These are phyloP conservation scores for Diglossa brunneiventris DNA, from an alignment of 2,113 vertebrate genomes.

Conservation along the genomic window DNA sequence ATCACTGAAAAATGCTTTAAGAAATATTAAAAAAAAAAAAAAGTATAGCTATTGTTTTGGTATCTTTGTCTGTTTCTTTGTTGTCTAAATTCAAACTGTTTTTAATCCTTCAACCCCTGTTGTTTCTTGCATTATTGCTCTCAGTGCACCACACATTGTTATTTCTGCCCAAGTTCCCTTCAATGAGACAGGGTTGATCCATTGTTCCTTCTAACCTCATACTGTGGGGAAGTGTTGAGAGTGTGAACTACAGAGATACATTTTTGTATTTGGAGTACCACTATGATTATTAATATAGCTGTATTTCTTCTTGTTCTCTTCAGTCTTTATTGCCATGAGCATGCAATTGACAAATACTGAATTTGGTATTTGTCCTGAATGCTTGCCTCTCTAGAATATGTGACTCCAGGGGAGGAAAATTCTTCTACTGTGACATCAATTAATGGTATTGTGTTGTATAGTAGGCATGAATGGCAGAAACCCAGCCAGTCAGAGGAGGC, in stretches of 20 bases:
- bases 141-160: constrained; percentile 48
- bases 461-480: constrained; percentile 40
- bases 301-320: constrained; percentile 23
- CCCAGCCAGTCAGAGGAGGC: background rate
- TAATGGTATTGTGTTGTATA: constrained; percentile 44
- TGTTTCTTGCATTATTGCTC: constrained; percentile 52
- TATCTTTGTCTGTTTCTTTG: constrained; percentile 47
- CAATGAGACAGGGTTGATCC: constrained; percentile 34
- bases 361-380: constrained; percentile 38
- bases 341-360: background rate
- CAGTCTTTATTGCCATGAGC: background rate
- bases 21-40: constrained; percentile 18
- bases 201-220: constrained; percentile 30
- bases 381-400: background rate
- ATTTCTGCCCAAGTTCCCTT: constrained; percentile 67
- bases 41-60: constrained; percentile 32
- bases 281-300: constrained; percentile 34
- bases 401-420: constrained; percentile 38
- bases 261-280: background rate
- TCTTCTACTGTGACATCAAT: constrained; percentile 37
- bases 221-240: background rate
- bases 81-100: constrained; percentile 26
- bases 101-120: constrained; percentile 61
- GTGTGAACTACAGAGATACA: background rate
- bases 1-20: constrained; percentile 29